Evolutionary conservation across 1,140 invertebrate genomes (phyloP), one percentile per base, ranked within the genome.

Genomic region (Gonioctena quinquepunctata): DNA sequence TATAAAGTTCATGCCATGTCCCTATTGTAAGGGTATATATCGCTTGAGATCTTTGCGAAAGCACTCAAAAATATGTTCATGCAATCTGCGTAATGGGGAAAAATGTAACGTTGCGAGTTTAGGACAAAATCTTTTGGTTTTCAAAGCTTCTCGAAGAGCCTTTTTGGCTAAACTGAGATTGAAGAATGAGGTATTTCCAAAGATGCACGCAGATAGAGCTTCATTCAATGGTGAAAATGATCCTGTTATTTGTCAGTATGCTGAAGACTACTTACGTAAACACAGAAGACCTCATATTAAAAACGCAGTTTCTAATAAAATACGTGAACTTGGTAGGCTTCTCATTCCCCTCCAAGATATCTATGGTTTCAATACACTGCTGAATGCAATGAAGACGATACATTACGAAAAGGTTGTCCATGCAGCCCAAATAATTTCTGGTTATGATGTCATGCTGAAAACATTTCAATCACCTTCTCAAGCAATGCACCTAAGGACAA

Each of bases 381-480:
- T 66, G 4, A 48, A 66, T 18, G 42, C 64, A 23, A 16, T 66
- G 19, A 66, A 66, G n/a, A 28, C 64, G 16, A 48, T 19, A 52
- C 48, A 66, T 52, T 66, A 50, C 25, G 42, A 66, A 54, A 66
- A 66, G 49, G 11, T 66, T 19, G 49, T 66, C n/a, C 25, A 28
- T 25, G 64, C 64, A 50, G 64, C 50, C 22, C 27, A 52, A 66
- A 66, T 26, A 19, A 27, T 66, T 25, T 49, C 64, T 25, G 64
- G 64, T 25, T 66, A 66, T 66, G 49, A 66, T 66, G 64, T 22
- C 16, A 52, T 48, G 23, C 22, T 42, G 21, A 56, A 61, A 57
- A 27, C 56, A 42, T 74, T 74, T 74, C 7, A 66, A 65, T 33
- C 72, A 42, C 66, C 69, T 42, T 71, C 69, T 52, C 49, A 68